phyloP scores from a whole-genome alignment of 2,888 invertebrate genomes.

The Flabesymbios commensalis region DNA sequence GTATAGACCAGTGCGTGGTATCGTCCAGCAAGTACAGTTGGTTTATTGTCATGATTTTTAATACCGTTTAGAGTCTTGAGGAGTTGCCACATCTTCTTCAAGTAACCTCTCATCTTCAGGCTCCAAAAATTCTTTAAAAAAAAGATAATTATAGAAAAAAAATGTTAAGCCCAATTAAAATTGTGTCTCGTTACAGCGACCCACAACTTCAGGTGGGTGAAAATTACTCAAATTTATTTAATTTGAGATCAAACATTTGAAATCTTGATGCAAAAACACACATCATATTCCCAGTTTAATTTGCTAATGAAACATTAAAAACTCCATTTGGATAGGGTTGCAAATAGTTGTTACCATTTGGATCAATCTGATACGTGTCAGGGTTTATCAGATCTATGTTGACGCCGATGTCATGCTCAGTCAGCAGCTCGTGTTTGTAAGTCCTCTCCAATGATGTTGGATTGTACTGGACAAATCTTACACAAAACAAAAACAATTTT shows the following conservation, averaged over 20 bases:
- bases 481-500: conserved; percentile 19
- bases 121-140: conserved; percentile 67
- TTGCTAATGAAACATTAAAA: no score
- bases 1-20: no score
- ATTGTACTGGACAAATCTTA: conserved; percentile 89
- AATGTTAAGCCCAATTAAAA: neutral
- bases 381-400: conserved; percentile 96
- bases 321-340: no score
- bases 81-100: conserved; percentile 78
- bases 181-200: no score
- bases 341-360: conserved; percentile 66
- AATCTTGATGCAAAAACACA: no score
- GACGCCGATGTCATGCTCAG: conserved; percentile 97
- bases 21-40: no score
- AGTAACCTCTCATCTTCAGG: conserved; percentile 92
- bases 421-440: conserved; percentile 93
- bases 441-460: conserved; percentile 89
- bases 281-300: no score
- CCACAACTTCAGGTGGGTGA: no score
- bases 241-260: no score
- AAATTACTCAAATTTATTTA: no score
- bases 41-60: no score
- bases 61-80: conserved; percentile 58
- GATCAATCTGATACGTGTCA: conserved; percentile 84
- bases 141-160: neutral